Conservation (phyloP, 2,797 vertebrate species). For the Lepilemur septentrionalis region DNA sequence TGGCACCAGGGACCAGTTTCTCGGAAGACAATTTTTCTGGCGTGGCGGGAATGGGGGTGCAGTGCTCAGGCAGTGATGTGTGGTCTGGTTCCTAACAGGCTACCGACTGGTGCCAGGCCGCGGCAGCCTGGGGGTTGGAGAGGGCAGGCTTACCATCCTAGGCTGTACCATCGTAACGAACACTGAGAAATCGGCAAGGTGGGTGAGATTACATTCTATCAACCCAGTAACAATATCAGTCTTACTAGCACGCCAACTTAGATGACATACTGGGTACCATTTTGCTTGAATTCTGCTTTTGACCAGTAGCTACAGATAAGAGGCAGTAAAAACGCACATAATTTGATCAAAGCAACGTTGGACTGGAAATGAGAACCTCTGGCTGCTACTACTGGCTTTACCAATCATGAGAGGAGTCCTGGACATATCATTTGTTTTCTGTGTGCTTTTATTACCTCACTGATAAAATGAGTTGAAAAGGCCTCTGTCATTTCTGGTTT, state of each 20-base stretch:
- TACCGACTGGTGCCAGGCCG: too few relatives aligned
- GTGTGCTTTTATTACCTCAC: neutral
- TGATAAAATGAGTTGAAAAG: neutral
- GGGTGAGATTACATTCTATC: neutral
- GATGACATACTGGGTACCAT: neutral
- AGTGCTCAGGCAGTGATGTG: too few relatives aligned
- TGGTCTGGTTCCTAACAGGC: too few relatives aligned
- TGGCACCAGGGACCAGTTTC: too few relatives aligned
- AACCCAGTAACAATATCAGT: neutral
- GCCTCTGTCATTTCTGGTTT: neutral
- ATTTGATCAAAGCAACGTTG: neutral
- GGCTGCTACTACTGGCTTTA: neutral
- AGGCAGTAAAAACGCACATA: neutral
- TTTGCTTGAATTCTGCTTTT: constrained; percentile 8
- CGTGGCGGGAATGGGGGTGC: too few relatives aligned
- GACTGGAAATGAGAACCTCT: neutral
- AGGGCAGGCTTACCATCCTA: neutral
- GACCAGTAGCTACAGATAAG: neutral
- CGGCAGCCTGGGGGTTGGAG: too few relatives aligned
- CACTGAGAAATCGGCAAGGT: neutral
- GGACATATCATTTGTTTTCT: neutral
- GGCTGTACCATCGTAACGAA: neutral
- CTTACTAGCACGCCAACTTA: neutral
- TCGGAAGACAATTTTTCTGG: too few relatives aligned
- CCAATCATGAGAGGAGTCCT: neutral